A percentile compares a stretch with the other conserved stretches of the same genome.
Evolutionary conservation across 2,113 vertebrate genomes (phyloP).

Genomic region (Dendropsophus ebraccatus): DNA sequence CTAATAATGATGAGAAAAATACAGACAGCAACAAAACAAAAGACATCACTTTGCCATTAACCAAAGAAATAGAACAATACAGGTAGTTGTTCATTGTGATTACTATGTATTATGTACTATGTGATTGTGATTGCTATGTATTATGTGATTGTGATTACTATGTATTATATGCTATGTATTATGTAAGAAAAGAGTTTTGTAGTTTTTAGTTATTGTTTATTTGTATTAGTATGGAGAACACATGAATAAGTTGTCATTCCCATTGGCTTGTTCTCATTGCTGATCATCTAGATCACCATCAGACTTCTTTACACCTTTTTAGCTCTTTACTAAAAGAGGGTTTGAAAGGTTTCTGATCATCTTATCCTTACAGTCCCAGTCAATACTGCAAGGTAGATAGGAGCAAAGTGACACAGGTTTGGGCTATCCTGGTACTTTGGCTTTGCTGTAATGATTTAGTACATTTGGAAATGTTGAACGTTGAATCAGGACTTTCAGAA

Average conservation of each 20-base stretch:
- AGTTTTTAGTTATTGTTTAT: neutral
- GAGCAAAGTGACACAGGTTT: constrained; percentile 6
- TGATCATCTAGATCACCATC: neutral
- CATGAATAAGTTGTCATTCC: neutral
- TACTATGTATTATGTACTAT: neutral
- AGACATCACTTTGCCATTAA: neutral
- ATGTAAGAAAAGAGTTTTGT: no score
- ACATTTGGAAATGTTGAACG: neutral
- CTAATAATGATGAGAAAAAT: neutral
- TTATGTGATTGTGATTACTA: neutral
- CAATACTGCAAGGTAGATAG: neutral
- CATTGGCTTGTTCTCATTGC: neutral
- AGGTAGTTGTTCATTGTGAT: neutral
- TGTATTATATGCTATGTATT: no score
- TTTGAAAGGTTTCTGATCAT: neutral
- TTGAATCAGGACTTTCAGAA: neutral
- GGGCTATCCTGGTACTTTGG: neutral
- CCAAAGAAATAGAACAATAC: neutral
- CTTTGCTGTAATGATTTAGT: neutral
- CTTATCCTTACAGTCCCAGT: neutral
- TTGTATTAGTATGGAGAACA: neutral
- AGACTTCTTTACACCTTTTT: neutral
- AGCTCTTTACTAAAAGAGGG: neutral
- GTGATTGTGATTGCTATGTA: neutral
- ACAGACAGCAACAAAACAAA: neutral